Base-by-base conservation (phyloP, 2,888 invertebrate genomes). In the Lydus trimaculatus region DNA sequence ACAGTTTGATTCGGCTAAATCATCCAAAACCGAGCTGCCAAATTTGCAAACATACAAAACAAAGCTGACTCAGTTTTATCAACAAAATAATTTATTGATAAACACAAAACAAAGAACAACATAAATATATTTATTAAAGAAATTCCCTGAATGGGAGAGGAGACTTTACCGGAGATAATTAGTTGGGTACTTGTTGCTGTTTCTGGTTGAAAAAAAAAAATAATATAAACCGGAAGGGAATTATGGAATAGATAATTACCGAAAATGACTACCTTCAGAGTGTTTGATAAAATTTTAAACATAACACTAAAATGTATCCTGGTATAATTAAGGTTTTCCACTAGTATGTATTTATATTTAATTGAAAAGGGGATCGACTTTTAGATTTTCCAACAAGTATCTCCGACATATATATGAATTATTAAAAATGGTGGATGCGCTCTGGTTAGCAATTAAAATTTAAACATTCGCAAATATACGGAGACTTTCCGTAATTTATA, bases 401-500 rank as follows among this genome's bases (percentile, higher is more conserved):
- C 20, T 48, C 48, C 13, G 20, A 20, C n/a, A n/a, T 20, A 23
- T 20, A 48, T 11, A 20, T 48, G 48, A 20, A 48, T 48, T 23
- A 48, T 7, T 48, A 58, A 58, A 62, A 59, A 61, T 67, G 67
- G 48, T 36, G 67, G 63, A 66, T 66, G 66, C 66, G 66, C 66
- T 31, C 11, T 4, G 63, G 67, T 20, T 23, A 25, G 4, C 15
- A 36, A 60, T 60, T 20, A 31, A 60, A 31, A 15, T 31, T 60
- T 60, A 60, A 33, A 31, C 4, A 8, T 33, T 13, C 3, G 17
- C 15, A 31, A 31, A 20, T 15, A 20, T 33, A 28, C 58, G 23
- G 25, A 58, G 25, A 31, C 23, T n/a, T n/a, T 17, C 1, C 20
- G n/a, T 28, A 58, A 28, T 31, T 23, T 20, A 13, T n/a, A n/a